These are phyloP conservation scores for Ginglymostoma cirratum DNA, from an alignment of 2,113 vertebrate species.

Conservation along the genomic window DNA sequence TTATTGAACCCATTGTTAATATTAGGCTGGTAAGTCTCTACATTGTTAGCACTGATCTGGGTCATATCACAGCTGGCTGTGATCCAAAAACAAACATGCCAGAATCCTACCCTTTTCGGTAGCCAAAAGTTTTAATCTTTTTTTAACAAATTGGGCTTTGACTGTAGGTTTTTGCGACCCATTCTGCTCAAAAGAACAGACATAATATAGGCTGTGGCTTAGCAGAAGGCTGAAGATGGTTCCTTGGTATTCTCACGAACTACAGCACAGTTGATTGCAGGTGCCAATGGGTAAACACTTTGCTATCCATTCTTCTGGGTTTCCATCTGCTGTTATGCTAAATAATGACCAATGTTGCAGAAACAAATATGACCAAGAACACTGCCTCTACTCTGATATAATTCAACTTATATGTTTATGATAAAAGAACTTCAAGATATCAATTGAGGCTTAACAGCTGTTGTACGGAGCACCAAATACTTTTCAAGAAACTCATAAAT, in stretches of 20 bases:
- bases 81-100: neutral
- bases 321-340: neutral
- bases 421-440: neutral
- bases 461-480: neutral
- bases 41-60: neutral
- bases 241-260: neutral
- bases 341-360: neutral
- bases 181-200: neutral
- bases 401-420: neutral
- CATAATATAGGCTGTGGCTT: neutral
- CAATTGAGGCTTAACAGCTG: neutral
- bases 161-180: neutral
- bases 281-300: neutral
- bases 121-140: neutral
- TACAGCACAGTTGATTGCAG: neutral
- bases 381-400: neutral
- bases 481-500: neutral
- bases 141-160: neutral
- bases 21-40: neutral
- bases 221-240: constrained; percentile 11
- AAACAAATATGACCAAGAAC: neutral
- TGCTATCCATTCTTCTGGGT: neutral
- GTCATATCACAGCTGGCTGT: neutral
- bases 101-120: neutral
- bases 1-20: neutral